Base-by-base conservation (phyloP, 2,797 vertebrate genomes). In the Premnoplex brunnescens region DNA sequence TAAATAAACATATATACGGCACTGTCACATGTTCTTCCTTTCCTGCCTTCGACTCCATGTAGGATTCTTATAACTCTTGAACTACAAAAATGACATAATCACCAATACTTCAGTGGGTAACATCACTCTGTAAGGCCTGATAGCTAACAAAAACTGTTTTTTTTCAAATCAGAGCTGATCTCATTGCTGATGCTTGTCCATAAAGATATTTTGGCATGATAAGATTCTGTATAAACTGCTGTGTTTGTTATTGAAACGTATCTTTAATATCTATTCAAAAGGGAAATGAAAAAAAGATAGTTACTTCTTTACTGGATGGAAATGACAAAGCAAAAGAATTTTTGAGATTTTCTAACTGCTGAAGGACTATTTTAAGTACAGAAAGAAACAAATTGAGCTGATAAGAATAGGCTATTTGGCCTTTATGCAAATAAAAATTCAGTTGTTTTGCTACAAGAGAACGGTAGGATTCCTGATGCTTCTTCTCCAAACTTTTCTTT, bases 111-210 rank as follows among this genome's bases (percentile, higher is more conserved):
- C 39, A 3, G 1, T 63, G 93, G 91, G 66, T 73, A 74, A 76
- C 36, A 27, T 83, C 28, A 11, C 64, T 91, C 49, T 85, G 41
- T 85, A 82, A 92, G 79, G 46, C 62, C 48, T 0, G 2, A 48
- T 41, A 84, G 58, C 66, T 85, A 88, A 93, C 64, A 92, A 89
- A 93, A 94, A 37, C 60, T 85, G 34, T 85, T 92, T 41, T 41
- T 39, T 41, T 93, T 89, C 81, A 94, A 75, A 94, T 73, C 68
- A 84, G 68, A 85, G 49, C 54, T 91, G 85, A 95, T 93, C 76
- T 91, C 79, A 84, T 63, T 89, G 67, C 73, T 88, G 80, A 76
- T 95, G 90, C 51, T 89, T 91, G 39, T 63, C 41, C 74, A 74
- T 85, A 67, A 81, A 89, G 88, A 94, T 87, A 32, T 64, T 94